Conservation (phyloP, 2,797 vertebrate genomes). For the Poeciliopsis gracilis region DNA sequence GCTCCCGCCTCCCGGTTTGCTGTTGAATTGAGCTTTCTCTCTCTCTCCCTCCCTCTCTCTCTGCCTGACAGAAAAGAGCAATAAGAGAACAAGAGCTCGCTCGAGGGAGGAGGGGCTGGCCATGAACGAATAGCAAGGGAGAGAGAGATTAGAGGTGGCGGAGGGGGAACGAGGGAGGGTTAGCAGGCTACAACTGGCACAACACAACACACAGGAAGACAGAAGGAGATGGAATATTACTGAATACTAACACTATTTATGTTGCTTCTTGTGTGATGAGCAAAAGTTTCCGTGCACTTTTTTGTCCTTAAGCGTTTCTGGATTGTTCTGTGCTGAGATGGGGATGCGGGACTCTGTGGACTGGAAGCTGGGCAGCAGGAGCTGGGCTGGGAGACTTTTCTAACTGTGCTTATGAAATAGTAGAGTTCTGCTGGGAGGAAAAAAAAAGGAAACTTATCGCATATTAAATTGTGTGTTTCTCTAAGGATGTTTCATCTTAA, state of each 20-base stretch:
- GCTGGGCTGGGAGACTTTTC: slow-evolving; percentile 58
- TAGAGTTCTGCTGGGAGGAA: slow-evolving; percentile 31
- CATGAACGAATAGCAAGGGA: slow-evolving; percentile 70
- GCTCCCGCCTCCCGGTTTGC: slow-evolving; percentile 67
- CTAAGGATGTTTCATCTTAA: slow-evolving; percentile 50
- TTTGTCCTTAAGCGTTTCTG: slow-evolving; percentile 37
- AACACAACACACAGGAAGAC: slow-evolving; percentile 68
- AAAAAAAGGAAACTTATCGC: slow-evolving; percentile 17
- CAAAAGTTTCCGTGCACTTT: slow-evolving; percentile 64
- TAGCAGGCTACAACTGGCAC: slow-evolving; percentile 73
- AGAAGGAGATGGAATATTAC: slow-evolving; percentile 69
- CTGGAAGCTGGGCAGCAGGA: slow-evolving; percentile 59
- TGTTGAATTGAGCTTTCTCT: slow-evolving; percentile 70
- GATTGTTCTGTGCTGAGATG: slow-evolving; percentile 47
- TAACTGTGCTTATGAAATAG: slow-evolving; percentile 49
- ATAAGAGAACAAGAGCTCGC: slow-evolving; percentile 71
- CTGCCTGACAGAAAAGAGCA: slow-evolving; percentile 65
- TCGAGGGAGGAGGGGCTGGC: slow-evolving; percentile 74
- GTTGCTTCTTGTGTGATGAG: slow-evolving; percentile 38
- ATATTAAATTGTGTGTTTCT: slow-evolving; percentile 17
- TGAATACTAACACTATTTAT: slow-evolving; percentile 62
- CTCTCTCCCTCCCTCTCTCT: background rate
- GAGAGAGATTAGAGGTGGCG: slow-evolving; percentile 50
- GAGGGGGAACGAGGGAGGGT: slow-evolving; percentile 53
- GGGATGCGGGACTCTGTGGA: slow-evolving; percentile 66